Evolutionary conservation across 2,113 vertebrate species (phyloP), one percentile per base, ranked within the genome.

Genomic region (Chelonoidis abingdonii): DNA sequence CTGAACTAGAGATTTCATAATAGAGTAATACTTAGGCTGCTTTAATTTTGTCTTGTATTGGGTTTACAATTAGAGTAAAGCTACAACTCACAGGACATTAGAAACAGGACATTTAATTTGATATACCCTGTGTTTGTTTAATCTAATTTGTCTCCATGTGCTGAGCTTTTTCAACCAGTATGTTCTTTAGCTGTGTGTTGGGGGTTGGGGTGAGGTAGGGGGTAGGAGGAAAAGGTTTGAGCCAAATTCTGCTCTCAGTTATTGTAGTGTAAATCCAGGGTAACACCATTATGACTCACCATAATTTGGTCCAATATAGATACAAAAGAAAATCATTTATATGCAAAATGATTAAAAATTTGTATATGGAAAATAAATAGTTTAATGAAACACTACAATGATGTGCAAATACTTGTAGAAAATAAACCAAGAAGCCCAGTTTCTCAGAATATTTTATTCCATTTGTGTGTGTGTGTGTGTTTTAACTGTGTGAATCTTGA

Each of bases 361-460:
- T 86, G 62, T 83, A 82, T 76, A 80, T 13, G 35, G 86, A 38
- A 95, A 95, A 92, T 31, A 90, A n/a, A 19, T 25, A 94, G 27
- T 78, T 88, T 85, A 93, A 93, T 75, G 79, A 54, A 17, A 88
- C 94, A 95, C 89, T 21, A 12, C 17, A 69, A 22, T 10, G 4
- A 69, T 69, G 65, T 19, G 65, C 17, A 38, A 16, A 24, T 1
- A 50, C 56, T 31, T 95, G 5, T 57, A 24, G 44, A 47, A 44
- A 87, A 47, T 79, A 65, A 83, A 49, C 44, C 29, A 65, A 59
- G 92, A 80, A 41, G 7, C 1, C 7, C 0, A 9, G 8, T 2
- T 38, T 92, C 86, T 38, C 10, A 65, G 78, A 93, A 76, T 59
- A 56, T 31, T 90, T 95, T 88, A 22, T 75, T 12, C 5, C 44